phyloP scores from a whole-genome alignment of 2,113 vertebrate species.

The Peucedramus taeniatus region DNA sequence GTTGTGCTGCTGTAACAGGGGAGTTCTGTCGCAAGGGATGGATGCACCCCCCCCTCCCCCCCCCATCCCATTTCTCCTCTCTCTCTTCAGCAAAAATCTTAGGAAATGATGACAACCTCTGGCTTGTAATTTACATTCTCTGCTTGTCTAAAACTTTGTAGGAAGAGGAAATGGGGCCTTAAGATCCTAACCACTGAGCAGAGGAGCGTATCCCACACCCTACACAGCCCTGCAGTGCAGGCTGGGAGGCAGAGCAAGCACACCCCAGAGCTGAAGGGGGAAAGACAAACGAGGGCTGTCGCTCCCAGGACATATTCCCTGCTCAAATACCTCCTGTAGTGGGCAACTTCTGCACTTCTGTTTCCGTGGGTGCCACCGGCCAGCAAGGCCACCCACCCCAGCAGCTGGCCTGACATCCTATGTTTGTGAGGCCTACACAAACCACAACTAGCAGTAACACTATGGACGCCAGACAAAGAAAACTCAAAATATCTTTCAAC shows the following conservation, averaged over 20 bases:
- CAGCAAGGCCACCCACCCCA: accelerated
- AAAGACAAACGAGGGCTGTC: accelerated
- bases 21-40: neutral
- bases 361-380: accelerated
- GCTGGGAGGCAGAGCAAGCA: neutral
- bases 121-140: neutral
- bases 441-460: neutral
- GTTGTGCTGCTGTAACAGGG: accelerated
- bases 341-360: neutral
- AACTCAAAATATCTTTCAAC: neutral
- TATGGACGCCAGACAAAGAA: neutral
- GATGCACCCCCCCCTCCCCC: neutral
- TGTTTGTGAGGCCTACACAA: accelerated
- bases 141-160: neutral
- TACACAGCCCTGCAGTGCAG: neutral
- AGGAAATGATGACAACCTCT: neutral
- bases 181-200: neutral
- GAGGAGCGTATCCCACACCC: accelerated
- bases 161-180: neutral
- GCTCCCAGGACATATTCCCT: neutral
- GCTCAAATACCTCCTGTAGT: neutral
- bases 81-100: neutral
- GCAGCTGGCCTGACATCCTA: neutral
- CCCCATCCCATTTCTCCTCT: neutral
- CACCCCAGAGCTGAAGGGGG: accelerated